Conservation (phyloP, 2,113 vertebrate species). For the Carlito syrichta region DNA sequence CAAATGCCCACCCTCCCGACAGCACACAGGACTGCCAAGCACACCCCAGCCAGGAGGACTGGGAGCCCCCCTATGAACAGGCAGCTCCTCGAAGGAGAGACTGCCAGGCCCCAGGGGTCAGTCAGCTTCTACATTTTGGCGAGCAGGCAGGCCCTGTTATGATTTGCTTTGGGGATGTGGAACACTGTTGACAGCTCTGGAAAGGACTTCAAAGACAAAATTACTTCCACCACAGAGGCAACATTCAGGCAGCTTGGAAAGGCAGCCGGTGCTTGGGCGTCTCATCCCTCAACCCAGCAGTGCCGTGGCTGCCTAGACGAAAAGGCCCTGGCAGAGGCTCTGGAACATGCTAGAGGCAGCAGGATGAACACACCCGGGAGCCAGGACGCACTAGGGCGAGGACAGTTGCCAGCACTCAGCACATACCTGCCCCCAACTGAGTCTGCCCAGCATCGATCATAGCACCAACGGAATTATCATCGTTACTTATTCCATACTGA, state of each 20-base stretch:
- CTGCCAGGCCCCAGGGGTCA: neutral
- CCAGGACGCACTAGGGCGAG: neutral
- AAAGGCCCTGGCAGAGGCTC: neutral
- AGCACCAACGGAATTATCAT: neutral
- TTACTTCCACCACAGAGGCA: conserved; percentile 77
- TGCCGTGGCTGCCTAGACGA: neutral
- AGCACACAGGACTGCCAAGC: too few relatives aligned
- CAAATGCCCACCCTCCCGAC: too few relatives aligned
- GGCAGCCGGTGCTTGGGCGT: conserved; percentile 50
- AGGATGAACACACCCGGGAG: neutral
- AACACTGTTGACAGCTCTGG: conserved; percentile 78
- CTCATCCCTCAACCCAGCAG: neutral
- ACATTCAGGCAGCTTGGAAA: conserved; percentile 79
- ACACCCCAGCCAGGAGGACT: neutral
- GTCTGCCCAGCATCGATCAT: rapidly evolving
- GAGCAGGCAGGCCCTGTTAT: neutral
- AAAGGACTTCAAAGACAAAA: conserved; percentile 81
- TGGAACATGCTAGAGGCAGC: neutral
- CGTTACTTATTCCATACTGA: too few relatives aligned
- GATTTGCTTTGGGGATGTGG: conserved; percentile 79
- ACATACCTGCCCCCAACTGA: neutral
- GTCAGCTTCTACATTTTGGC: neutral
- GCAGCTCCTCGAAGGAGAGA: neutral
- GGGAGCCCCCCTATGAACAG: neutral
- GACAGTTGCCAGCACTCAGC: neutral